Conservation (phyloP, 2,888 invertebrate species). For the Nysson spinosus region DNA sequence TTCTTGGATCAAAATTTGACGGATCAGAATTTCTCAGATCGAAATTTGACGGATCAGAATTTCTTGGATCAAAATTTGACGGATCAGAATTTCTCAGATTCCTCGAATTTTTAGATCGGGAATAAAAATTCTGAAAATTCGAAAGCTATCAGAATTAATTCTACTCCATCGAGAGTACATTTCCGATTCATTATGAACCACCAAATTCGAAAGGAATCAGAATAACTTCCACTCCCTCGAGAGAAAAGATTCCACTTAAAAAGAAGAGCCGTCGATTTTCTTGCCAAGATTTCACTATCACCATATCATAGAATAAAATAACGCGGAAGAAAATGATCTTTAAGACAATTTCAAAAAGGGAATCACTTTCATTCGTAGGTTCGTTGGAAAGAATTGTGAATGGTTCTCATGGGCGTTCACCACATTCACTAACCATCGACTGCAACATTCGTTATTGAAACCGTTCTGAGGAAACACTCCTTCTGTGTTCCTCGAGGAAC, state of each 20-base stretch:
- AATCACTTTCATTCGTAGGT: constrained; percentile 48
- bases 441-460: constrained; percentile 13
- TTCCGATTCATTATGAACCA: too few species aligned
- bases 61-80: too few species aligned
- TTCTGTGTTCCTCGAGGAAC: constrained; percentile 13
- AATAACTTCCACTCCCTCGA: too few species aligned
- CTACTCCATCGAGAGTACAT: too few species aligned
- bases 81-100: too few species aligned
- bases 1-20: too few species aligned
- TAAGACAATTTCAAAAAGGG: constrained; percentile 47
- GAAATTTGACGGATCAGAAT: too few species aligned
- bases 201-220: too few species aligned
- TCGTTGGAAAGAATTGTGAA: constrained; percentile 13
- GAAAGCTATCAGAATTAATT: too few species aligned
- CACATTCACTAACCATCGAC: constrained; percentile 24
- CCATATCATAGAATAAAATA: constrained; percentile 25
- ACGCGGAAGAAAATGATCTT: constrained; percentile 38
- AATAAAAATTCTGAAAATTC: too few species aligned
- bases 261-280: background rate
- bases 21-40: too few species aligned
- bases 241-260: background rate
- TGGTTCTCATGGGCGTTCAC: constrained; percentile 41
- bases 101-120: too few species aligned
- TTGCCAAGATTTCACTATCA: constrained; percentile 2
- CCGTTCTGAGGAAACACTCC: constrained; percentile 18